Conservation (phyloP, 2,888 invertebrate species). For the Apamea monoglypha region DNA sequence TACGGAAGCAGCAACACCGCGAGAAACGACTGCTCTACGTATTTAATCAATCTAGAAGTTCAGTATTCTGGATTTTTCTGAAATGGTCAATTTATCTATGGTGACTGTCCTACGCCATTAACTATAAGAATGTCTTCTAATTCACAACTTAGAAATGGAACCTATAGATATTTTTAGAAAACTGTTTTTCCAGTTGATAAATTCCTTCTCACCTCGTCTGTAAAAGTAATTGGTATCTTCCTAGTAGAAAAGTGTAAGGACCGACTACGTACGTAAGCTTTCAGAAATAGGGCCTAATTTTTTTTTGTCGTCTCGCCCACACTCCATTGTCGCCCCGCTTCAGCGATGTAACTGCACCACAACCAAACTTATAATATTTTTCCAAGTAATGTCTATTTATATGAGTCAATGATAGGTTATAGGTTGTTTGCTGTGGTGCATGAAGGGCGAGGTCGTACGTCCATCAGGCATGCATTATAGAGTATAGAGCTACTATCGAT, state of each 20-base stretch:
- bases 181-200: not conserved
- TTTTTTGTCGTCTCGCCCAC: too few species aligned
- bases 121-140: not conserved
- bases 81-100: not conserved
- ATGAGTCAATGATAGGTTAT: constrained; percentile 1
- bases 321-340: not conserved
- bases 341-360: not conserved
- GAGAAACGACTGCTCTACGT: not conserved
- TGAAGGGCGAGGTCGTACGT: constrained; percentile 43
- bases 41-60: not conserved
- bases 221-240: not conserved
- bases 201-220: not conserved
- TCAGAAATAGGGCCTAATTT: not conserved
- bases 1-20: too few species aligned
- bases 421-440: constrained; percentile 40
- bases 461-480: constrained; percentile 51
- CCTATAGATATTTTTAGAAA: not conserved
- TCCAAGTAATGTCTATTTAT: constrained; percentile 47
- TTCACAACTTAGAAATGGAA: not conserved
- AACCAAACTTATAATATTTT: constrained; percentile 27
- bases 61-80: not conserved
- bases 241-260: not conserved
- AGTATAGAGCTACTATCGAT: constrained; percentile 37
- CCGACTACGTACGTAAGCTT: not conserved
- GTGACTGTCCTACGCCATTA: not conserved